Evolutionary conservation across 2,113 vertebrate genomes (phyloP).

Genomic region (Arothron firmamentum): DNA sequence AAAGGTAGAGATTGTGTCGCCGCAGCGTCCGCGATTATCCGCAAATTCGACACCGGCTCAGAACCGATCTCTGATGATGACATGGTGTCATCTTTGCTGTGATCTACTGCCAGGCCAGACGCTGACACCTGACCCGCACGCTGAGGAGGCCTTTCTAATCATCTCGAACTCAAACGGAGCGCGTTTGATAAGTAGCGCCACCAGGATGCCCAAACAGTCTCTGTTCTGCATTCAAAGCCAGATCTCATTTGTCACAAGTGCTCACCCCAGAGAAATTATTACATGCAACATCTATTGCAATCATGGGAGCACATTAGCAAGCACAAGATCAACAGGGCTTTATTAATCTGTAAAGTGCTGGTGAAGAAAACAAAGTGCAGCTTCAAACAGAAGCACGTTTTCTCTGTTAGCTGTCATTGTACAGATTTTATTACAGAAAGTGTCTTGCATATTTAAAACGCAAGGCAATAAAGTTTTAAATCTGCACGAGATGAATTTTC

Average conservation of each 20-base stretch:
- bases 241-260: constrained; percentile 56
- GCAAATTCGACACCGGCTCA: background rate
- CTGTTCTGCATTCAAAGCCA: constrained; percentile 28
- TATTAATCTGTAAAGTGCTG: constrained; percentile 28
- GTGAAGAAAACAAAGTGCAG: constrained; percentile 10
- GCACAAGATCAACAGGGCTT: constrained; percentile 16
- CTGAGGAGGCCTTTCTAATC: constrained; percentile 40
- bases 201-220: constrained; percentile 27
- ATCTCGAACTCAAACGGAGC: constrained; percentile 23
- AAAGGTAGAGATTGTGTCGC: constrained; percentile 33
- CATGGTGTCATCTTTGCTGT: constrained; percentile 16
- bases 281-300: constrained; percentile 55
- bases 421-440: too few species aligned
- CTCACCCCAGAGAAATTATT: constrained; percentile 59
- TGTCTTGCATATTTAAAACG: too few species aligned
- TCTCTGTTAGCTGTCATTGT: too few species aligned
- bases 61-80: constrained; percentile 6
- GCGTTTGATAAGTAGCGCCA: constrained; percentile 42
- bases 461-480: too few species aligned
- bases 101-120: constrained; percentile 32
- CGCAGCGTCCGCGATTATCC: background rate
- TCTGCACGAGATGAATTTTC: too few species aligned
- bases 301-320: constrained; percentile 36
- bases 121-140: constrained; percentile 20
- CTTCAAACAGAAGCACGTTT: constrained; percentile 6